phyloP scores from a whole-genome alignment of 2,797 vertebrate genomes.

The Zenarchopterus dispar region DNA sequence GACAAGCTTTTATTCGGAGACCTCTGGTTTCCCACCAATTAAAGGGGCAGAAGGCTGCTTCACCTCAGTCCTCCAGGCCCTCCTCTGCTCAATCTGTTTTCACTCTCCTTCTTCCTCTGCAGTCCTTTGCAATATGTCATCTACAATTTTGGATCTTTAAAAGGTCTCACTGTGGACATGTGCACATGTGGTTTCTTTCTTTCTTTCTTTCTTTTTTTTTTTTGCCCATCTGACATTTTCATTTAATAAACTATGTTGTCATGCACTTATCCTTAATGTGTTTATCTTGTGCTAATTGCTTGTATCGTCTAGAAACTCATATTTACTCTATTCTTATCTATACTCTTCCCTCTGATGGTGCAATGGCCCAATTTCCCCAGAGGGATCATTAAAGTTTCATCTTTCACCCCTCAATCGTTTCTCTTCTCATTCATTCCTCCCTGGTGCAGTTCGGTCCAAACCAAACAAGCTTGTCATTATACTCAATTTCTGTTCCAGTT shows the following conservation, averaged over 20 bases:
- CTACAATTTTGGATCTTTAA: conserved; percentile 47
- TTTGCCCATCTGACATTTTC: conserved; percentile 7
- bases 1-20: conserved; percentile 73
- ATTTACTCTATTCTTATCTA: conserved; percentile 56
- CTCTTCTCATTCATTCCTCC: conserved; percentile 62
- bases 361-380: conserved; percentile 70
- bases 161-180: conserved; percentile 24
- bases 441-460: conserved; percentile 62
- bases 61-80: conserved; percentile 48
- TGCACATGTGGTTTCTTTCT: background rate
- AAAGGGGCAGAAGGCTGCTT: conserved; percentile 61
- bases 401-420: conserved; percentile 76
- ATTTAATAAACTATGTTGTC: conserved; percentile 9
- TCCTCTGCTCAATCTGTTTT: conserved; percentile 57
- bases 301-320: conserved; percentile 41
- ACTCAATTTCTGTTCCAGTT: conserved; percentile 49
- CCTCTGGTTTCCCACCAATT: conserved; percentile 76
- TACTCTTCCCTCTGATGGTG: conserved; percentile 40
- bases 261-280: conserved; percentile 24
- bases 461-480: conserved; percentile 68
- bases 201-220: conserved; percentile 17
- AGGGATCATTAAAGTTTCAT: conserved; percentile 81
- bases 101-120: conserved; percentile 36
- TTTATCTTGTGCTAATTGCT: conserved; percentile 59
- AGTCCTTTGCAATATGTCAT: conserved; percentile 27